Evolutionary conservation across 2,113 vertebrate genomes (phyloP), one percentile per base, ranked within the genome.

Genomic region (Xenopus laevis): DNA sequence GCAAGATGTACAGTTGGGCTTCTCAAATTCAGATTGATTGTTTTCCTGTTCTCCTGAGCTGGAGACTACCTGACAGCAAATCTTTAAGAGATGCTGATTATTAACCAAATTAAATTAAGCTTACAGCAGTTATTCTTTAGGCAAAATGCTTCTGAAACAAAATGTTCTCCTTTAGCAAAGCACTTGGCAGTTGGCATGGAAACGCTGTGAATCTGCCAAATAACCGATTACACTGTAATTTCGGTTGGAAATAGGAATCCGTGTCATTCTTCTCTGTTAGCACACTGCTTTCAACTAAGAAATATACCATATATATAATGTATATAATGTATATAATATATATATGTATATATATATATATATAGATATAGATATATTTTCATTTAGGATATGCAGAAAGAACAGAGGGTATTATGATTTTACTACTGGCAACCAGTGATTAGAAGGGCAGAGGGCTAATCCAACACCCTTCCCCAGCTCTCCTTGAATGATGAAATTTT

Each of bases 31-130:
- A 50, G 45, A 23, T 53, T 55, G 65, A 23, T 68, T 55, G 18
- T 68, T 65, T 77, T 16, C 15, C 8, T 74, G 40, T 7, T 9
- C 60, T 72, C 10, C 61, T 79, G 71, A 46, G 40, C 58, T 61
- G n/a, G 17, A 58, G 44, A 33, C 55, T 74, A 74, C 73, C 66
- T 80, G 73, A 80, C 62, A 71, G 68, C 67, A 75, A 27, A 74
- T 81, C 78, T 79, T 79, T 60, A 0, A 75, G 66, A 12, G 16
- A 74, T 60, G 62, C 47, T 55, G 63, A 72, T 77, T 79, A 77
- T 72, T 58, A 81, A 72, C 58, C 71, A 81, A 74, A 78, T 80
- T 80, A 69, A 81, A 82, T 83, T 79, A 81, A 78, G 78, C 77
- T 30, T 70, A 0, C n/a, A 78, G 74, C 60, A 60, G 40, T 71